A percentile compares a stretch with the other conserved stretches of the same genome.
Conservation (phyloP, 2,797 vertebrate genomes). For the Rousettus madagascariensis region DNA sequence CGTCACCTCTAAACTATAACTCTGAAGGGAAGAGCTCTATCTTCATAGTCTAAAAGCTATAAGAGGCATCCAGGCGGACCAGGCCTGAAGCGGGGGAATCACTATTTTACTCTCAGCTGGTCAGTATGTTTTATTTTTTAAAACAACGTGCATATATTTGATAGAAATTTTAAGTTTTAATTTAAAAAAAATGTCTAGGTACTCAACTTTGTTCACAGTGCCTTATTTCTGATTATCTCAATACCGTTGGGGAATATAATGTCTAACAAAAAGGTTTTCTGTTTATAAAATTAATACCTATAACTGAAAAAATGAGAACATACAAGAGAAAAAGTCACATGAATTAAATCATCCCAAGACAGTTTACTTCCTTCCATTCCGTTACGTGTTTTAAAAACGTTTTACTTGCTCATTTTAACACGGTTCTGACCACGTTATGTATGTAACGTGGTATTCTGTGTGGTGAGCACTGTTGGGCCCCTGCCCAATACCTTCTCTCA, state of each 20-base stretch:
- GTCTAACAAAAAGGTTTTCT: not conserved
- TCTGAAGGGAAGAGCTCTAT: not conserved
- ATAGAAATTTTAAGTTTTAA: not conserved
- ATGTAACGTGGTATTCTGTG: fast-evolving
- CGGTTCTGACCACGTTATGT: fast-evolving
- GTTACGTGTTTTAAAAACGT: not conserved
- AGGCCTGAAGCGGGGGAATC: not conserved
- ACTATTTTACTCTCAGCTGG: not conserved
- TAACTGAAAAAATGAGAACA: not conserved
- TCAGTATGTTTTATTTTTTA: not conserved
- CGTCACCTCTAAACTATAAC: not conserved
- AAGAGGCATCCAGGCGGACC: not conserved
- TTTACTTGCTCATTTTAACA: not conserved
- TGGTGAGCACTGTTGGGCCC: fast-evolving
- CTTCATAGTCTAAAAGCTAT: not conserved
- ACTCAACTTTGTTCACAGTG: fast-evolving
- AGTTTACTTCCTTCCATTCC: not conserved
- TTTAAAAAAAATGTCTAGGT: not conserved
- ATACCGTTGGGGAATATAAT: not conserved
- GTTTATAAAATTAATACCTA: not conserved
- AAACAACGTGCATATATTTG: not conserved
- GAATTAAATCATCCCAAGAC: not conserved
- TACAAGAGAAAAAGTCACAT: not conserved
- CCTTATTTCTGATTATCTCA: not conserved
- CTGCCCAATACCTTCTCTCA: fast-evolving